These are phyloP conservation scores for Elymnias hypermnestra DNA, from an alignment of 1,140 invertebrate species.

Conservation along the genomic window DNA sequence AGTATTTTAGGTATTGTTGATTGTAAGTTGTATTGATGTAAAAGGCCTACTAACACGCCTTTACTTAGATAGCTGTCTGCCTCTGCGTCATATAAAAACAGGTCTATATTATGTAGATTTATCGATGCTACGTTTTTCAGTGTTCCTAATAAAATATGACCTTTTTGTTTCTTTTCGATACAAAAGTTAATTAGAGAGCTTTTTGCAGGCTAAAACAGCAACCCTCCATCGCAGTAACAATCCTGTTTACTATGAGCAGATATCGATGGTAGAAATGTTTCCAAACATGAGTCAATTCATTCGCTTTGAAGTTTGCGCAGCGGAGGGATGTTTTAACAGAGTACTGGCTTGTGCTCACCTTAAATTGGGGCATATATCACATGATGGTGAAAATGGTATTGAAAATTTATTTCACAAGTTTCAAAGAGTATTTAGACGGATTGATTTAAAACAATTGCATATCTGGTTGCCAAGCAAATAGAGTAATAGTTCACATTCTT, in stretches of 20 bases:
- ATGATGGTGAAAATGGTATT: conserved; percentile 56
- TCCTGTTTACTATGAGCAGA: conserved; percentile 65
- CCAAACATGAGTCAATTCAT: conserved; percentile 68
- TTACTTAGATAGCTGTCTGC: too few relatives aligned
- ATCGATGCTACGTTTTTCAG: too few relatives aligned
- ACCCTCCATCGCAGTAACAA: conserved; percentile 46
- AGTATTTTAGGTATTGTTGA: too few relatives aligned
- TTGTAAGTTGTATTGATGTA: too few relatives aligned
- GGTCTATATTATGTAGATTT: conserved; percentile 3
- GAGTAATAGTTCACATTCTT: too few relatives aligned
- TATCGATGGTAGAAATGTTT: conserved; percentile 72
- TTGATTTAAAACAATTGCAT: too few relatives aligned
- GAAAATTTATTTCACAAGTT: too few relatives aligned
- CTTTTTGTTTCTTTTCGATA: too few relatives aligned
- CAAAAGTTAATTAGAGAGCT: not conserved
- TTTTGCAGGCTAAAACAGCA: conserved; percentile 58
- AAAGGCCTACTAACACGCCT: too few relatives aligned
- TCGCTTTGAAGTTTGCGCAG: conserved; percentile 53
- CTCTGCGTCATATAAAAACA: not conserved
- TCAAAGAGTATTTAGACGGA: too few relatives aligned
- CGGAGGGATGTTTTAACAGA: conserved; percentile 28
- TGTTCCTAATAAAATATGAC: not conserved
- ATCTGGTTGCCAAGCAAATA: too few relatives aligned
- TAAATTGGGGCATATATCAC: conserved; percentile 41
- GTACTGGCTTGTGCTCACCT: conserved; percentile 34